phyloP scores from a whole-genome alignment of 2,797 vertebrate genomes.

The Moxostoma hubbsi region DNA sequence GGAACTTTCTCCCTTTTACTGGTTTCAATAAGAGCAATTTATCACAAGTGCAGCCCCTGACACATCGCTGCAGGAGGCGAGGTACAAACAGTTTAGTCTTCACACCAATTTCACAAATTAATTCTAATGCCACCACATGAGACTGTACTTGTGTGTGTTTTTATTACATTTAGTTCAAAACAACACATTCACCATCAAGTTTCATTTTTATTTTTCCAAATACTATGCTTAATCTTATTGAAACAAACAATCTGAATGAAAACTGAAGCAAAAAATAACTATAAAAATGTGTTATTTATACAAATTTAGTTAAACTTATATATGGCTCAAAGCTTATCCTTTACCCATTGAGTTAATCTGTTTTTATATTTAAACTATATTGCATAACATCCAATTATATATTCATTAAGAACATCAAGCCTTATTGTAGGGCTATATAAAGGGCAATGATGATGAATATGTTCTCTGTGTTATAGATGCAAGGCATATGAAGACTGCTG shows the following conservation, averaged over 20 bases:
- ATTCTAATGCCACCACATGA: slow-evolving; percentile 3
- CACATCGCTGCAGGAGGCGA: slow-evolving; percentile 33
- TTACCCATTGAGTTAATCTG: too few relatives aligned
- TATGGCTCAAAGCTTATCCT: too few relatives aligned
- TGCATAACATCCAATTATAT: not conserved
- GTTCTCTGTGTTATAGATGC: slow-evolving; percentile 33
- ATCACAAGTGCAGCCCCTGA: slow-evolving; percentile 40
- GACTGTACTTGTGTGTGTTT: not conserved
- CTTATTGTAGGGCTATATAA: not conserved
- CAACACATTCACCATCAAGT: not conserved
- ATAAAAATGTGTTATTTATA: not conserved
- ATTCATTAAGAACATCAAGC: not conserved
- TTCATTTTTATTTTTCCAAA: not conserved
- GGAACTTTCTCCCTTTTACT: not conserved
- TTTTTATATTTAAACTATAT: not conserved
- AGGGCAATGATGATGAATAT: not conserved
- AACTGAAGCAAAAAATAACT: not conserved
- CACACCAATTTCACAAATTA: slow-evolving; percentile 24
- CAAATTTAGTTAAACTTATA: too few relatives aligned
- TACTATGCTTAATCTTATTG: not conserved
- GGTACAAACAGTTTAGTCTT: slow-evolving; percentile 31
- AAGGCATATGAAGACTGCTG: slow-evolving; percentile 48
- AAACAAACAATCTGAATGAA: not conserved
- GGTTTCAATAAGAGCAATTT: slow-evolving; percentile 44
- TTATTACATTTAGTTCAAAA: not conserved